phyloP scores from a whole-genome alignment of 2,797 vertebrate species.

The Enteromius anoplus region DNA sequence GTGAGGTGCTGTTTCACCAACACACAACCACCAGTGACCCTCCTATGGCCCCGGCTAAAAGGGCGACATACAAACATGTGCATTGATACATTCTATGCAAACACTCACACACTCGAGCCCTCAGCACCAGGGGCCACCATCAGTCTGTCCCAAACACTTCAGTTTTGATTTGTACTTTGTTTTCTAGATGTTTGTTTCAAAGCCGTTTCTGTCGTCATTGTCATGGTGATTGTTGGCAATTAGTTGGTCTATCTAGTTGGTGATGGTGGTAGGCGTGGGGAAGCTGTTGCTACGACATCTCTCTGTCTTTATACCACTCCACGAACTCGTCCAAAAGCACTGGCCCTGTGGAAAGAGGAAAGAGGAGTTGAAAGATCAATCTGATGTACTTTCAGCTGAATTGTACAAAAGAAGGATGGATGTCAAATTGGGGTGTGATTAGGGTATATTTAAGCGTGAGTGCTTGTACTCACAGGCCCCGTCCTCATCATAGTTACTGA shows the following conservation, averaged over 20 bases:
- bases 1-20: conserved; percentile 48
- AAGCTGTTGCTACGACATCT: conserved; percentile 91
- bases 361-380: conserved; percentile 46
- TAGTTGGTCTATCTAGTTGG: conserved; percentile 51
- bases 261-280: conserved; percentile 65
- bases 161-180: conserved; percentile 71
- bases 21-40: conserved; percentile 64
- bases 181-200: conserved; percentile 76
- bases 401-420: background rate
- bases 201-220: conserved; percentile 88
- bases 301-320: conserved; percentile 99
- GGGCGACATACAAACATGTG: conserved; percentile 68
- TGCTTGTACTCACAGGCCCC: conserved; percentile 90
- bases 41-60: conserved; percentile 56
- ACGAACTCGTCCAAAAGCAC: conserved; percentile 99
- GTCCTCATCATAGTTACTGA: conserved; percentile 99
- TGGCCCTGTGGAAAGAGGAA: conserved; percentile 83
- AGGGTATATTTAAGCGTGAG: conserved; percentile 10
- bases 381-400: background rate
- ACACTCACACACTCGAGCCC: conserved; percentile 48
- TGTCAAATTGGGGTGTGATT: background rate
- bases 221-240: conserved; percentile 56
- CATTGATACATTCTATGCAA: conserved; percentile 63
- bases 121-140: conserved; percentile 68
- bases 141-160: conserved; percentile 64